Base-by-base conservation (phyloP, 2,797 vertebrate species). In the Aldrovandia affinis region DNA sequence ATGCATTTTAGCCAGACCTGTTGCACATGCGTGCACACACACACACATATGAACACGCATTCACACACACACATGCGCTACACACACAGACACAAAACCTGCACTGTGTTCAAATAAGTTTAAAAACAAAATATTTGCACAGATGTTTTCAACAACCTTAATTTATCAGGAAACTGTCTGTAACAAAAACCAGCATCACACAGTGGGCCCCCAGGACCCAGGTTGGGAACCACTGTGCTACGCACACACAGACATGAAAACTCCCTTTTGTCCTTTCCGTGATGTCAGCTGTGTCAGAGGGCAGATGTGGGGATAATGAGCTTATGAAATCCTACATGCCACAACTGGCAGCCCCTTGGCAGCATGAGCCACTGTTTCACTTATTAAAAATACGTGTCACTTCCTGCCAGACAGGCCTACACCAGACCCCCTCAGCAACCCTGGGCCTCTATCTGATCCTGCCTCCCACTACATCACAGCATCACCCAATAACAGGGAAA, bases 301-400 rank as follows among this genome's bases (percentile, higher is more conserved):
- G 33, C 65, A 30, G 63, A 82, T 36, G 44, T 12, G 18, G 47
- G 42, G 30, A 70, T 80, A 55, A 84, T 20, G 33, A 84, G 61
- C 83, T 44, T 42, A 14, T 55, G 78, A 84, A 84, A 70, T 57
- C 61, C 30, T 36, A 36, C 28, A 65, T 79, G 44, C 81, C 52
- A 68, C 18, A 80, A 25, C 61, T 28, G 57, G 52, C n/a, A 77
- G 68, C 25, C 9, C 39, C n/a, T n/a, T 39, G 55, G 15, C 52
- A 36, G 57, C 39, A 50, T 20, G 20, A 44, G n/a, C 8, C 28
- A 15, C 68, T 77, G 61, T n/a, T 73, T 54, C 30, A 39, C 28
- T 44, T 80, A 81, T 70, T 84, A 81, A 55, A 80, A 81, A 81
- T 81, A 57, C 52, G 57, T 81, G 50, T 55, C 73, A 44, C 42